Conservation (phyloP, 2,888 invertebrate species). For the Tetanocera ferruginea region DNA sequence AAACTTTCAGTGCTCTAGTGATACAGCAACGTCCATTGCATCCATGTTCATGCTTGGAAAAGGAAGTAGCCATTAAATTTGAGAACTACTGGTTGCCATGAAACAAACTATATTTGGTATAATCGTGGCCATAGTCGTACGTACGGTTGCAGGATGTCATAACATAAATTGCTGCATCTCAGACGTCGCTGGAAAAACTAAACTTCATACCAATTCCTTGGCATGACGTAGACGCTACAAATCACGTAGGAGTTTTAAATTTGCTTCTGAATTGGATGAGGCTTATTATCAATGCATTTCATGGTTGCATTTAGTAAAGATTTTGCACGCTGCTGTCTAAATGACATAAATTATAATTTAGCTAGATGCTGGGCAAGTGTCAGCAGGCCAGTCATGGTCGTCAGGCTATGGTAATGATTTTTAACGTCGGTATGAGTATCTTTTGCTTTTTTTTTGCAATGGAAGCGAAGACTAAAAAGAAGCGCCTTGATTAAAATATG, state of each 20-base stretch:
- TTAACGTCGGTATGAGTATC: no score
- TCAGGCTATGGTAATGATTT: background rate
- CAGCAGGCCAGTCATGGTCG: background rate
- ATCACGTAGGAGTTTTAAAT: slow-evolving; percentile 37
- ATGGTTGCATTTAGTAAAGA: slow-evolving; percentile 32
- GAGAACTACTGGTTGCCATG: slow-evolving; percentile 29
- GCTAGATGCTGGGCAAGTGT: background rate
- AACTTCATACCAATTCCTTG: background rate
- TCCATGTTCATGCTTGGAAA: slow-evolving; percentile 20
- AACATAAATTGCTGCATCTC: slow-evolving; percentile 44
- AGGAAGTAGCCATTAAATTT: slow-evolving; percentile 36
- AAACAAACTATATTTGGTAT: background rate
- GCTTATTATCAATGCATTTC: slow-evolving; percentile 37
- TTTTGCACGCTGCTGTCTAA: slow-evolving; percentile 33
- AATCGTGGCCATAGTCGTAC: background rate
- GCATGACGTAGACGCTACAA: background rate
- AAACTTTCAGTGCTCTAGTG: background rate
- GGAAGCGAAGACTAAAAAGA: background rate
- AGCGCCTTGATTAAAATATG: slow-evolving; percentile 24
- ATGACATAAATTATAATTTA: slow-evolving; percentile 37
- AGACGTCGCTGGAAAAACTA: slow-evolving; percentile 32
- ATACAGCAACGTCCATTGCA: background rate
- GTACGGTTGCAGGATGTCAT: slow-evolving; percentile 44
- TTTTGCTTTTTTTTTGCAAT: no score
- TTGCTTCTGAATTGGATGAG: slow-evolving; percentile 38